Base-by-base conservation (phyloP, 1,140 invertebrate genomes). In the Whitmania pigra region DNA sequence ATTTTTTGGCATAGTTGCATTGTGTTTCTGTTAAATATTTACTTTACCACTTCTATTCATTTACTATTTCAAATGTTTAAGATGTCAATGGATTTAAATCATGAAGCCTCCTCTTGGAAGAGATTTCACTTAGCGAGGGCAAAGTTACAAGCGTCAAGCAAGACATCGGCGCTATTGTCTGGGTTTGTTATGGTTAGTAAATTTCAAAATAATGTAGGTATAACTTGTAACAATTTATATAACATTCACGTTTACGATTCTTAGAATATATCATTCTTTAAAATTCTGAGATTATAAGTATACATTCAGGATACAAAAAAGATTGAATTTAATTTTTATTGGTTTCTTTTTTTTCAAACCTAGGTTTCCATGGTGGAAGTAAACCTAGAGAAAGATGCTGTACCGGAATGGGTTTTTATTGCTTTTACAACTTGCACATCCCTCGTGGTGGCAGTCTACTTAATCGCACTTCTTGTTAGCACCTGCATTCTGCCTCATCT, bases 401-500 rank as follows among this genome's bases (percentile, higher is more conserved):
- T 55, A 15, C 22, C 43, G 1, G 43, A 69, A 68, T 25, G 22
- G 7, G 36, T 73, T 22, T 29, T 73, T 18, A 49, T 75, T 3
- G 53, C 70, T 17, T 75, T 73, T 60, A 57, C 73, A 3, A 22
- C 74, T 20, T 71, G 74, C 36, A 74, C 75, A 36, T 72, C 71
- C 69, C 71, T 75, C 20, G 63, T 74, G 11, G 75, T 75, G n/a
- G 73, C 73, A 11, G 73, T 75, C 15, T 73, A 75, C 63, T 63
- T 75, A 54, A 63, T 75, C 17, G 75, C 73, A 29, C 67, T 75
- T 31, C 67, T 75, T 69, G 72, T 75, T 36, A 74, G 73, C 27
- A 75, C 75, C 18, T 75, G 75, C 67, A 74, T 75, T 60, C 53
- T 75, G n/a, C 75, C 75, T 17, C 75, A 75, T 22, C 40, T 75